A percentile compares a stretch with the other conserved stretches of the same genome.
These are phyloP conservation scores for Lepus europaeus DNA, from an alignment of 2,113 vertebrate genomes.

Conservation along the genomic window DNA sequence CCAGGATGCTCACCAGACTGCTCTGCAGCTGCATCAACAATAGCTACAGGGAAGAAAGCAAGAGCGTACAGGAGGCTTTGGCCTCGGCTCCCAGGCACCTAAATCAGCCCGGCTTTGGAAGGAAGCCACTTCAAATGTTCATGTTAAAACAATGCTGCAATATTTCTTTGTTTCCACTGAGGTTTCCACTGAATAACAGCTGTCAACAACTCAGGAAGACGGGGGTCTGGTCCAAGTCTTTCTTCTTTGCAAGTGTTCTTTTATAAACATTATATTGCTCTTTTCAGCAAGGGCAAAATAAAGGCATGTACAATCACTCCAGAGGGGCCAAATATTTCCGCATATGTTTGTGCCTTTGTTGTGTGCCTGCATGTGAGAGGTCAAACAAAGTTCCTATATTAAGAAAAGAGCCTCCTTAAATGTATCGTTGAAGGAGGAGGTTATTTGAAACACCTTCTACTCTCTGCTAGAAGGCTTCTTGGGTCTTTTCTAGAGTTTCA, in stretches of 20 bases:
- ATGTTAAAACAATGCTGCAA: conserved; percentile 80
- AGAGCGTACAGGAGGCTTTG: conserved; percentile 80
- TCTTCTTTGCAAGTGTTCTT: conserved; percentile 85
- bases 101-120: conserved; percentile 83
- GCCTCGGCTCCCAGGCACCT: conserved; percentile 74
- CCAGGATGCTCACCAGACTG: conserved; percentile 81
- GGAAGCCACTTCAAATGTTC: conserved; percentile 79
- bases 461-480: background rate
- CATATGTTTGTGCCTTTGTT: background rate
- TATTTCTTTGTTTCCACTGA: conserved; percentile 87
- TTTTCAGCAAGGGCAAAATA: conserved; percentile 67
- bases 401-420: background rate
- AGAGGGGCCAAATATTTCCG: background rate
- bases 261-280: conserved; percentile 78
- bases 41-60: conserved; percentile 76
- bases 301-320: background rate
- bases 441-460: background rate
- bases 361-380: background rate
- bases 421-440: background rate
- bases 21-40: conserved; percentile 87
- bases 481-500: background rate
- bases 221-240: conserved; percentile 83
- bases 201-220: conserved; percentile 86
- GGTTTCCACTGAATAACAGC: conserved; percentile 87
- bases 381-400: background rate